Conservation (phyloP, 2,797 vertebrate genomes). For the Arctocebus calabarensis region DNA sequence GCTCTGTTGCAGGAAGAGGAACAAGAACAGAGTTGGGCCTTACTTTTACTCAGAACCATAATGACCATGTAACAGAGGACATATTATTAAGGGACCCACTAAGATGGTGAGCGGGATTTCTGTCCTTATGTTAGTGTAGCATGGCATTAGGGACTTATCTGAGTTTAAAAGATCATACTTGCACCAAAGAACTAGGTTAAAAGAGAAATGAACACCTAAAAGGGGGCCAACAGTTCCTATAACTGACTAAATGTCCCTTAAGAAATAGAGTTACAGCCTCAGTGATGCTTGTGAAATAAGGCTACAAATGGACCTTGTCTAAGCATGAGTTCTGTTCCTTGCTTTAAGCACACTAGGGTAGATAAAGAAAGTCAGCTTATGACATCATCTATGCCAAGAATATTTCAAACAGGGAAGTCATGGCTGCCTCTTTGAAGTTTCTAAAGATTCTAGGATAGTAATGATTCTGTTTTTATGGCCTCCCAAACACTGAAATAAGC, state of each 20-base stretch:
- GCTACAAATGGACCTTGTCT: background rate
- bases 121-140: background rate
- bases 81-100: background rate
- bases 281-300: background rate
- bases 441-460: background rate
- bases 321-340: background rate
- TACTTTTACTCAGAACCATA: constrained; percentile 18
- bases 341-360: background rate
- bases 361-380: constrained; percentile 1
- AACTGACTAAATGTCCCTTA: background rate
- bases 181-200: background rate
- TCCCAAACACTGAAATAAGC: background rate
- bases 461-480: background rate
- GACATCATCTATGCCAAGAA: background rate
- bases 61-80: background rate
- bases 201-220: background rate
- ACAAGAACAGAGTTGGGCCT: background rate
- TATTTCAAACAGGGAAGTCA: background rate
- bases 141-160: background rate
- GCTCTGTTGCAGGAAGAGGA: background rate
- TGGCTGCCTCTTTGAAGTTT: constrained; percentile 7
- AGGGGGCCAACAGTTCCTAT: background rate
- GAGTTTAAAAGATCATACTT: background rate
- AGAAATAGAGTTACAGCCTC: background rate
- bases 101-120: background rate